A percentile compares a stretch with the other conserved stretches of the same genome.
phyloP scores from a whole-genome alignment of 2,888 invertebrate genomes.

The Stenodema calcarata region DNA sequence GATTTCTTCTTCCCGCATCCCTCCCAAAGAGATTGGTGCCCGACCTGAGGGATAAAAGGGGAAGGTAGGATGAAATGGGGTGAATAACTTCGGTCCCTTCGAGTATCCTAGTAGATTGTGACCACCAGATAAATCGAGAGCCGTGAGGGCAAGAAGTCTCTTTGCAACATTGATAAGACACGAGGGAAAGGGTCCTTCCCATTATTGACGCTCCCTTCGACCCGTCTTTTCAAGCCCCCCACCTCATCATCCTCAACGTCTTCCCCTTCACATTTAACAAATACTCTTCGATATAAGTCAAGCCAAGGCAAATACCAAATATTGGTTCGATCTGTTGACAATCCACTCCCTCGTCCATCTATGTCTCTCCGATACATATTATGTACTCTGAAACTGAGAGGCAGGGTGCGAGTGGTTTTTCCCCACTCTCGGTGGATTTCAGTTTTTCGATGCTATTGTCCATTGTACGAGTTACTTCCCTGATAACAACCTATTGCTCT shows the following conservation, averaged over 20 bases:
- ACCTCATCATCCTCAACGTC: background rate
- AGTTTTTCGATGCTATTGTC: background rate
- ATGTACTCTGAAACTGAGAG: background rate
- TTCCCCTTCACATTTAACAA: slow-evolving; percentile 32
- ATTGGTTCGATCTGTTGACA: slow-evolving; percentile 39
- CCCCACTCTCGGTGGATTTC: background rate
- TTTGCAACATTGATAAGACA: slow-evolving; percentile 49
- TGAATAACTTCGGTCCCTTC: slow-evolving; percentile 11
- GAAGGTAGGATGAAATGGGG: slow-evolving; percentile 9
- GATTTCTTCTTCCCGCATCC: background rate
- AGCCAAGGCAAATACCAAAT: slow-evolving; percentile 43
- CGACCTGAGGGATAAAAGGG: background rate
- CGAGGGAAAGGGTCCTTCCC: slow-evolving; percentile 19
- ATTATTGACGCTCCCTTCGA: slow-evolving; percentile 26
- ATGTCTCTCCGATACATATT: slow-evolving; percentile 9
- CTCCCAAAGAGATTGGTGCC: background rate
- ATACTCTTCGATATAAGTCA: slow-evolving; percentile 42
- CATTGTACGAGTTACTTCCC: no score
- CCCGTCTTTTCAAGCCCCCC: background rate
- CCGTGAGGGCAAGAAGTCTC: slow-evolving; percentile 45
- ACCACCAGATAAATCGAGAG: slow-evolving; percentile 46
- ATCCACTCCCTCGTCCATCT: slow-evolving; percentile 28
- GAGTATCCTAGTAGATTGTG: slow-evolving; percentile 37
- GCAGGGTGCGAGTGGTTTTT: background rate
- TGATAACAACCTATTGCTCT: no score